phyloP scores from a whole-genome alignment of 2,888 invertebrate genomes.

The Pseudanteris insignis region DNA sequence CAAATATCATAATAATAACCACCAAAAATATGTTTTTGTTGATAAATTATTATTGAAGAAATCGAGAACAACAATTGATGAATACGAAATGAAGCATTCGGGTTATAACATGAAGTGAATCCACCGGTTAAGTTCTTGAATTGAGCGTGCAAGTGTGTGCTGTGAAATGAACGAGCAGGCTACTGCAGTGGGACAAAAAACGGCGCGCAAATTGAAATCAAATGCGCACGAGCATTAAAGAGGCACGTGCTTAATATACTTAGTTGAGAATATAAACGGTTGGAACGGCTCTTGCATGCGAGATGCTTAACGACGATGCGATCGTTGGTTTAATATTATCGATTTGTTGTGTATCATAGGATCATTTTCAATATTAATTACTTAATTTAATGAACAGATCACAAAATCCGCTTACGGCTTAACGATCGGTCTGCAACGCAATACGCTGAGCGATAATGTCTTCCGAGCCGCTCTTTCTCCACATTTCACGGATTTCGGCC shows the following conservation, averaged over 20 bases:
- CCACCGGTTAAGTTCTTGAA: too few species aligned
- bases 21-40: too few species aligned
- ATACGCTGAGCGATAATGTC: slow-evolving; percentile 41
- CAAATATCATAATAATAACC: too few species aligned
- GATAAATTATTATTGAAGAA: too few species aligned
- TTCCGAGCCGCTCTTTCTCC: slow-evolving; percentile 26
- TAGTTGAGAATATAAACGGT: background rate
- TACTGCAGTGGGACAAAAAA: too few species aligned
- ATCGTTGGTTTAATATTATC: slow-evolving; percentile 33
- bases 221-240: slow-evolving; percentile 7
- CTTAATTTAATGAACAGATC: slow-evolving; percentile 55
- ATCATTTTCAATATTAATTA: slow-evolving; percentile 54
- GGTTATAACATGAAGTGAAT: too few species aligned
- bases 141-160: too few species aligned
- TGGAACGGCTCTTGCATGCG: too few species aligned
- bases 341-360: slow-evolving; percentile 33
- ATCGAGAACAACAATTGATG: too few species aligned
- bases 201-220: slow-evolving; percentile 15
- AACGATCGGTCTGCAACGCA: slow-evolving; percentile 44
- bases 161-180: too few species aligned
- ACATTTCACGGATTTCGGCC: slow-evolving; percentile 25
- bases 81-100: too few species aligned
- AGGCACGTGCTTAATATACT: slow-evolving; percentile 2
- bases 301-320: slow-evolving; percentile 18
- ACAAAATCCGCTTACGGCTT: slow-evolving; percentile 53